Conservation (phyloP, 2,797 vertebrate genomes). For the Sebastolobus alascanus region DNA sequence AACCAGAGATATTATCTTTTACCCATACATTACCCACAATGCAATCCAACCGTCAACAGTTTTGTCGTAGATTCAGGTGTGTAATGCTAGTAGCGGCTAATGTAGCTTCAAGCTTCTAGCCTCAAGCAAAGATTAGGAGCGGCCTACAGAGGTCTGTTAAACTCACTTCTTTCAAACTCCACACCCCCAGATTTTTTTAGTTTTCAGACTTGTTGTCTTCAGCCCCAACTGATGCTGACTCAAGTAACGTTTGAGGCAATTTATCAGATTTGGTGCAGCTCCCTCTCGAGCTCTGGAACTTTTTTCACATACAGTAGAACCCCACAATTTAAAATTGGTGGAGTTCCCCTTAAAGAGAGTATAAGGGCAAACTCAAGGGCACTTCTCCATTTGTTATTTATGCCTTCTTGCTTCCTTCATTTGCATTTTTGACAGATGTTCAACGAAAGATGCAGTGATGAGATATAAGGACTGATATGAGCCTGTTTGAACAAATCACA, state of each 20-base stretch:
- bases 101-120: background rate
- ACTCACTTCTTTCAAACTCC: background rate
- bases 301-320: background rate
- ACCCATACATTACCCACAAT: slow-evolving; percentile 1
- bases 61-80: background rate
- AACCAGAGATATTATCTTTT: background rate
- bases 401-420: background rate
- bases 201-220: background rate
- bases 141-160: background rate
- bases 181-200: too few relatives aligned
- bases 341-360: background rate
- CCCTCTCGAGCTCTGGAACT: background rate
- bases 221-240: background rate
- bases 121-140: background rate
- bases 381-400: background rate
- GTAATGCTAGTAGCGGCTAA: background rate
- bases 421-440: background rate
- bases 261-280: background rate
- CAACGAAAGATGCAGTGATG: background rate
- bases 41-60: background rate
- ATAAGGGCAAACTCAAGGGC: background rate
- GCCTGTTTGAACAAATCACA: background rate
- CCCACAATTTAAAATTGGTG: background rate
- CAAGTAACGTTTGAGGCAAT: background rate
- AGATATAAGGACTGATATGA: background rate